Evolutionary conservation across 2,797 vertebrate species (phyloP).

Genomic region (Melopsittacus undulatus): DNA sequence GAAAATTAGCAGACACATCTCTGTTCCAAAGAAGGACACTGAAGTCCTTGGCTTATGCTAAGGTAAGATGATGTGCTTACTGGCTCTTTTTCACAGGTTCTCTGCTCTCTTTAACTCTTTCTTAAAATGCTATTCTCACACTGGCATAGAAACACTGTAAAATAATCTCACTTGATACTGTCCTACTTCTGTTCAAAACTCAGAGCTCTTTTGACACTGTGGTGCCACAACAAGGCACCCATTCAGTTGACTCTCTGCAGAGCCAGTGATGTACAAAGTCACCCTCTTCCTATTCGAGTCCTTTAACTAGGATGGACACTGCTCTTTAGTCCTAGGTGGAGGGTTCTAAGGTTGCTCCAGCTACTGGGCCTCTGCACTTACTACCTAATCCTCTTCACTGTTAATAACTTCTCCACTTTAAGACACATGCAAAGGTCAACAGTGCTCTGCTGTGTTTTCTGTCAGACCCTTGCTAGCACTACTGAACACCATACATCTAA

Average conservation of each 20-base stretch:
- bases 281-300: background rate
- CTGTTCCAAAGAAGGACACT: background rate
- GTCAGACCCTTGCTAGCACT: background rate
- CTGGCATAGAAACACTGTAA: background rate
- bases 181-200: background rate
- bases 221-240: background rate
- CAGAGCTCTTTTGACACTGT: background rate
- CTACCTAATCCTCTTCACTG: background rate
- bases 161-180: background rate
- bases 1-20: background rate
- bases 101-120: background rate
- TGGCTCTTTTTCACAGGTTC: background rate
- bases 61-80: background rate
- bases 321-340: background rate
- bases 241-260: background rate
- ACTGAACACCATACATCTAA: background rate
- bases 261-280: background rate
- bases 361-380: background rate
- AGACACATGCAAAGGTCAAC: background rate
- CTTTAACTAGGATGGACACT: background rate
- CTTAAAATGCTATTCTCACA: background rate
- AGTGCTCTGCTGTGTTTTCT: background rate
- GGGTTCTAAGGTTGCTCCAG: background rate
- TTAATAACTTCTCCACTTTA: background rate
- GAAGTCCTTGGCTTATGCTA: background rate